phyloP scores from a whole-genome alignment of 2,888 invertebrate species.

The Thera obeliscata region DNA sequence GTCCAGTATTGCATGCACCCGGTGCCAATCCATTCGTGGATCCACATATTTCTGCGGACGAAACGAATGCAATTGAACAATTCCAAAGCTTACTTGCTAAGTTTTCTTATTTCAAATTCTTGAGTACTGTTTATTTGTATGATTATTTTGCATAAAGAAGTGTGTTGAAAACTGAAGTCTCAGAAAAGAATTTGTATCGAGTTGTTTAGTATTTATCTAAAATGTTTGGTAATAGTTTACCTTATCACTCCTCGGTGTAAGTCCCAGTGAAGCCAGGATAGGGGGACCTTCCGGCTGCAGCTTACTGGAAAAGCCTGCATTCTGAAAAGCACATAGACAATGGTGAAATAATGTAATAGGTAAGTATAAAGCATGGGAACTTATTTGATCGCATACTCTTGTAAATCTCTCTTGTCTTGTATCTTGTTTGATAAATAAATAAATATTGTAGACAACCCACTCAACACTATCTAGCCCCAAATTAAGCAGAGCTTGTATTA shows the following conservation, averaged over 20 bases:
- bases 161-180: constrained; percentile 18
- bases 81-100: constrained; percentile 51
- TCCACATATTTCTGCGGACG: constrained; percentile 80
- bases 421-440: too few species aligned
- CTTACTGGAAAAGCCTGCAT: constrained; percentile 61
- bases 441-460: too few species aligned
- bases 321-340: constrained; percentile 60
- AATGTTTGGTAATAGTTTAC: constrained; percentile 50
- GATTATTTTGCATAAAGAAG: constrained; percentile 1
- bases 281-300: constrained; percentile 80
- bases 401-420: too few species aligned
- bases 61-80: constrained; percentile 79
- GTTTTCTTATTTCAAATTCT: constrained; percentile 1
- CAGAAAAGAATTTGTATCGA: not conserved
- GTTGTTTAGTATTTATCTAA: not conserved
- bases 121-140: not conserved
- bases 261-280: constrained; percentile 80
- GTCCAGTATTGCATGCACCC: constrained; percentile 78
- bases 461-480: too few species aligned
- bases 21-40: constrained; percentile 81
- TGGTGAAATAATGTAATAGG: not conserved
- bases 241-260: constrained; percentile 83
- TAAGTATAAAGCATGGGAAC: too few species aligned
- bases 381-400: too few species aligned
- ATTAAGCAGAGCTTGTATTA: too few species aligned